Evolutionary conservation across 2,113 vertebrate species (phyloP), one percentile per base, ranked within the genome.

Genomic region (Phylloscopus trochilus): DNA sequence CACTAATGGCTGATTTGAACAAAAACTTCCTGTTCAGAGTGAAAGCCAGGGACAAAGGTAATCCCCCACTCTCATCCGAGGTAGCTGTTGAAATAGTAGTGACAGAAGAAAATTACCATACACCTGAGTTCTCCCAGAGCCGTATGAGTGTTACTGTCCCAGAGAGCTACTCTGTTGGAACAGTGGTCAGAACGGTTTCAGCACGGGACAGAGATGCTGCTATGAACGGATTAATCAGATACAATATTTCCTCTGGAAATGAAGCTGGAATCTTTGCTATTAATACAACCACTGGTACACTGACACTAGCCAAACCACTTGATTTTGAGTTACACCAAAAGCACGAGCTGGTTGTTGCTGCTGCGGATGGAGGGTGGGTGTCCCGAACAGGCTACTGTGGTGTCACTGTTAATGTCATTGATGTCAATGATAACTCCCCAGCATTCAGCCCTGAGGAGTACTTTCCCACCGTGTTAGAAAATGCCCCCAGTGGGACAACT

Each of bases 91-190:
- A 98, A 58, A 98, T 99, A 64, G 97, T 98, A 0, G 98, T 99
- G 53, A 99, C 99, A 1, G 99, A 99, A 89, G 99, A 99, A 93
- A 99, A 99, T 92, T 98, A 99, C 92, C 98, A 99, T 64, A 99
- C 98, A 0, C 99, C 99, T 1, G 99, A 99, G 92, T 99, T 99
- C 97, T 99, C 99, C 21, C 99, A 99, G 95, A 99, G 97, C 97
- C 98, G 98, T 67, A 97, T 99, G 94, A 99, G 98, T 8, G 94
- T 98, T 24, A 99, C 98, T 6, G 80, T 99, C 79, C 98, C 98
- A 0, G 99, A 99, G 96, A 99, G 98, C 90, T 98, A 99, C 26
- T 96, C 97, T 27, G 87, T 99, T 5, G 99, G 99, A 70, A 78
- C 98, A 6, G 90, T 98, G 49, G 95, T 99, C 81, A 98, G 99